These are phyloP conservation scores for Drosophila niveifrons DNA, from an alignment of 2,888 invertebrate species.

Conservation along the genomic window DNA sequence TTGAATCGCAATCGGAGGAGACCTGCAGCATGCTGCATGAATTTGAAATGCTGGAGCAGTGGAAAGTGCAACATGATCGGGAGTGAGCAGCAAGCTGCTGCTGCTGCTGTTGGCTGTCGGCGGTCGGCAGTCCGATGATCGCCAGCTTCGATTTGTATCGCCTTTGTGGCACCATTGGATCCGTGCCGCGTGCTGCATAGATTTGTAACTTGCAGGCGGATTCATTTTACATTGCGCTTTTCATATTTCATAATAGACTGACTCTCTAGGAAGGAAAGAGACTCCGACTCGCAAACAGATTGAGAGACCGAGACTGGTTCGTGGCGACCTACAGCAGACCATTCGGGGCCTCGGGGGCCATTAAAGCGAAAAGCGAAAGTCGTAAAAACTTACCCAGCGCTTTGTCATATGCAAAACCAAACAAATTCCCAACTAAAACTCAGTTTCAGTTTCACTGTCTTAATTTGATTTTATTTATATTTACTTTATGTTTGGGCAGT, in stretches of 20 bases:
- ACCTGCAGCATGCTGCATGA: slow-evolving; percentile 56
- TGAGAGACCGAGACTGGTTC: slow-evolving; percentile 16
- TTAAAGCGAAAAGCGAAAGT: slow-evolving; percentile 78
- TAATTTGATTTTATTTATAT: slow-evolving; percentile 66
- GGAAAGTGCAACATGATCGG: slow-evolving; percentile 76
- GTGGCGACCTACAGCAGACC: slow-evolving; percentile 72
- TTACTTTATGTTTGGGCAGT: slow-evolving; percentile 37
- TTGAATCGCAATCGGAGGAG: slow-evolving; percentile 26
- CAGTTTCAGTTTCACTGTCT: slow-evolving; percentile 13
- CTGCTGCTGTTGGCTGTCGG: slow-evolving; percentile 9
- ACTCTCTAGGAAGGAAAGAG: too few relatives aligned
- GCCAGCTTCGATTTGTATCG: slow-evolving; percentile 76
- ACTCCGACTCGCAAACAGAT: slow-evolving; percentile 5
- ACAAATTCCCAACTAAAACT: slow-evolving; percentile 56
- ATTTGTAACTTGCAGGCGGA: slow-evolving; percentile 65
- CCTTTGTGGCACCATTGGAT: slow-evolving; percentile 57
- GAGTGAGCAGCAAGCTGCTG: slow-evolving; percentile 20
- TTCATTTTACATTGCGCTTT: slow-evolving; percentile 67
- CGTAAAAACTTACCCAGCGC: slow-evolving; percentile 64
- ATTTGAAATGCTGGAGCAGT: slow-evolving; percentile 62
- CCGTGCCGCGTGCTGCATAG: slow-evolving; percentile 73
- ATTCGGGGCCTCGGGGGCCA: slow-evolving; percentile 46
- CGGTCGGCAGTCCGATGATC: slow-evolving; percentile 58
- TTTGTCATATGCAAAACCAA: slow-evolving; percentile 76
- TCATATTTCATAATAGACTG: slow-evolving; percentile 71